A percentile compares a stretch with the other conserved stretches of the same genome.
Conservation (phyloP, 2,888 invertebrate species). For the Acronicta aceris region DNA sequence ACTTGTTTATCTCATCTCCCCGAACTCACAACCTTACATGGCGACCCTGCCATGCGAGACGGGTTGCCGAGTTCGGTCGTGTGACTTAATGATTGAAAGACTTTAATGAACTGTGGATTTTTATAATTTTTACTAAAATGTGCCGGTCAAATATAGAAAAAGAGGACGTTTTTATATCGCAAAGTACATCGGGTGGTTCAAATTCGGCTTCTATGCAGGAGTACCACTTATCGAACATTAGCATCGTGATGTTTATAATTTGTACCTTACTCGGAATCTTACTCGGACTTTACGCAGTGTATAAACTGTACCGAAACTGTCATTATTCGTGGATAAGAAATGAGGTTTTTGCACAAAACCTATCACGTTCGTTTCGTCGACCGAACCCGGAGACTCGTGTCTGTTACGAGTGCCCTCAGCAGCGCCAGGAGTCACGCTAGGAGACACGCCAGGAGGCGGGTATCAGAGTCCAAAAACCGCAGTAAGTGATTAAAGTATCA, state of each 20-base stretch:
- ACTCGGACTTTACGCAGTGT: background rate
- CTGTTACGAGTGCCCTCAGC: too few relatives aligned
- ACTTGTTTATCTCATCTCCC: background rate
- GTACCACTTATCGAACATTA: constrained; percentile 3
- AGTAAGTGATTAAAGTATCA: background rate
- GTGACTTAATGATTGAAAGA: background rate
- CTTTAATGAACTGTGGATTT: background rate
- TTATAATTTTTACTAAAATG: background rate
- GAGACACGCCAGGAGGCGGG: too few relatives aligned
- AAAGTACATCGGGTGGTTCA: background rate
- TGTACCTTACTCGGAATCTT: background rate
- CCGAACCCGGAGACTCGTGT: too few relatives aligned
- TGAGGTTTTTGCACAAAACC: too few relatives aligned
- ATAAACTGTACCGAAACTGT: too few relatives aligned
- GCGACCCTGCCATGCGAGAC: background rate
- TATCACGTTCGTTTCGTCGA: too few relatives aligned
- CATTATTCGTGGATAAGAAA: too few relatives aligned
- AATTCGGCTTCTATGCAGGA: constrained; percentile 1
- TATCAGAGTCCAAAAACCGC: too few relatives aligned
- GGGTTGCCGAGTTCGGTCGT: background rate
- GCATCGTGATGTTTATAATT: background rate
- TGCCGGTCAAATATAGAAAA: background rate
- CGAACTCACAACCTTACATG: background rate
- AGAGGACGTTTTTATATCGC: background rate
- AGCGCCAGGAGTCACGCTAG: too few relatives aligned